A percentile compares a stretch with the other conserved stretches of the same genome.
These are phyloP conservation scores for Blastomussa wellsi DNA, from an alignment of 92 coral and sea anemone genomes.

Conservation along the genomic window DNA sequence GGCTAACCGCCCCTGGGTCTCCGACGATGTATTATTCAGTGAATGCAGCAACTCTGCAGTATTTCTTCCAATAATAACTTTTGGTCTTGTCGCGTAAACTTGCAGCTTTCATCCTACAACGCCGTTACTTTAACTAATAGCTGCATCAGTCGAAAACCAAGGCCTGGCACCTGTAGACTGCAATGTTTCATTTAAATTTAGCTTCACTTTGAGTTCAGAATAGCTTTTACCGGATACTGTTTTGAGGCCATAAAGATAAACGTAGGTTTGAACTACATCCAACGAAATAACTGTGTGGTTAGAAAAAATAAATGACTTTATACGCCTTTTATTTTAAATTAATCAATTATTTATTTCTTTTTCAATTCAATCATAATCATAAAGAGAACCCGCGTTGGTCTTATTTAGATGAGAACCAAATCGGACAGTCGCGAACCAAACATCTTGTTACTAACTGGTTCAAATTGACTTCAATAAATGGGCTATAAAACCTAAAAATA, in stretches of 20 bases:
- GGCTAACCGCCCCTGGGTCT: no score
- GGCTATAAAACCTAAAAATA: background rate
- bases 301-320: background rate
- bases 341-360: background rate
- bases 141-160: background rate
- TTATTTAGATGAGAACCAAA: background rate
- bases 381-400: background rate
- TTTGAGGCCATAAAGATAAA: background rate
- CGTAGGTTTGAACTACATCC: background rate
- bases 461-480: background rate
- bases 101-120: no score
- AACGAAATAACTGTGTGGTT: background rate
- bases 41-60: no score
- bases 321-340: background rate
- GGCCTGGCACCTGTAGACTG: background rate
- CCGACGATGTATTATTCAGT: no score
- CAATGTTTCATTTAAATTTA: background rate
- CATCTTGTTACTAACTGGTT: background rate
- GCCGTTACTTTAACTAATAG: no score
- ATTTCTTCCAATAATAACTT: no score
- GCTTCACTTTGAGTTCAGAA: background rate
- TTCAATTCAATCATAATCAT: background rate
- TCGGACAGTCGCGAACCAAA: background rate
- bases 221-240: background rate
- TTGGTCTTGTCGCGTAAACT: no score